Conservation (phyloP, 2,797 vertebrate species). For the Macroramphosus scolopax region DNA sequence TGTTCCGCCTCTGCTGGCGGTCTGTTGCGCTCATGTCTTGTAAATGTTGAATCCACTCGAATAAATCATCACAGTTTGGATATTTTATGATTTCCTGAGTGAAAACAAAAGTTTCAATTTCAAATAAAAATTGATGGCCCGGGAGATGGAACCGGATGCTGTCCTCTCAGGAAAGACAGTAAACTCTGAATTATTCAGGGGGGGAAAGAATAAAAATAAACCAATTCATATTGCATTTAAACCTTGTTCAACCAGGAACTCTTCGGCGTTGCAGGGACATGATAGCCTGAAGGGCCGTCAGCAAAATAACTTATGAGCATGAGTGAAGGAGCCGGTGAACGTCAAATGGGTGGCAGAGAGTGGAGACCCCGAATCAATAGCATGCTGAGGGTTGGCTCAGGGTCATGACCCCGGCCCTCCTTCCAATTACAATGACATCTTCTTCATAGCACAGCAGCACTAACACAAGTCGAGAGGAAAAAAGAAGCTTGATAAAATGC, state of each 20-base stretch:
- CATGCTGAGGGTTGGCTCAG: slow-evolving; percentile 56
- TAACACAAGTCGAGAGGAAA: not conserved
- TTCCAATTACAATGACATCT: slow-evolving; percentile 64
- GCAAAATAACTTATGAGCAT: slow-evolving; percentile 34
- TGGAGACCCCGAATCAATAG: slow-evolving; percentile 62
- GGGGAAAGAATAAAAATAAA: not conserved
- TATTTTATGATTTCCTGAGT: no score
- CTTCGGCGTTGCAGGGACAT: no score
- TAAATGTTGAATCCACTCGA: no score
- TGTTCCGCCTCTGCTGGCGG: no score
- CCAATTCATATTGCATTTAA: not conserved
- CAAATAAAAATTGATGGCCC: no score
- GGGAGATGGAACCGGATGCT: slow-evolving; percentile 8
- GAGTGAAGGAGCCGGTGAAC: slow-evolving; percentile 46
- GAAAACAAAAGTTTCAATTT: no score
- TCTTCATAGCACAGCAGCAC: not conserved
- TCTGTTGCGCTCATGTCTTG: no score
- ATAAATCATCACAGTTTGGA: no score
- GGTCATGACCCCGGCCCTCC: slow-evolving; percentile 61
- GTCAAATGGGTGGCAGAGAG: slow-evolving; percentile 60
- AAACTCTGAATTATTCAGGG: no score
- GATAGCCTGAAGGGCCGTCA: slow-evolving; percentile 7
- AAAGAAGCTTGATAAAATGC: not conserved
- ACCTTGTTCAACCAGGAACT: slow-evolving; percentile 1
- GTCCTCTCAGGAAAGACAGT: not conserved